Percentiles rank a stretch among this genome's conserved stretches.
These are phyloP conservation scores for Pteronotus mesoamericanus DNA, from an alignment of 2,797 vertebrate genomes.

Conservation along the genomic window DNA sequence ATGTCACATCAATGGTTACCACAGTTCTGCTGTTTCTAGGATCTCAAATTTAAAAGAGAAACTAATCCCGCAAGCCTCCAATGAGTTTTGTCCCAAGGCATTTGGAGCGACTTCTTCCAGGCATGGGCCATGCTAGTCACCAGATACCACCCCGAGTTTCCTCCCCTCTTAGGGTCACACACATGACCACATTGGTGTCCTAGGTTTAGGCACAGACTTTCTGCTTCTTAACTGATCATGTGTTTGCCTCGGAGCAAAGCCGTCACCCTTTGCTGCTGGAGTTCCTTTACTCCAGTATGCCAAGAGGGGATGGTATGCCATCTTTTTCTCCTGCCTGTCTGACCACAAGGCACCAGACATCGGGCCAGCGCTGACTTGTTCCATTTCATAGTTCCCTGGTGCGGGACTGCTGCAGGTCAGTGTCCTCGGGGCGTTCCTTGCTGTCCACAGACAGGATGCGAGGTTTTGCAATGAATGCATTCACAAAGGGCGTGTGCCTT, in stretches of 20 bases:
- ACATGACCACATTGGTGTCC: neutral
- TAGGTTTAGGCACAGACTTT: neutral
- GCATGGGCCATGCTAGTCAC: no score
- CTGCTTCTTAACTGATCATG: neutral
- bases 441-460: neutral
- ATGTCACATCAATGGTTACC: neutral
- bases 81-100: neutral
- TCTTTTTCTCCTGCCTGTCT: neutral
- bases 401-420: fast-evolving
- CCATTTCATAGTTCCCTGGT: fast-evolving
- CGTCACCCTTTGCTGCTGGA: neutral
- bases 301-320: neutral
- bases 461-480: neutral
- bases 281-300: neutral
- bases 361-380: neutral
- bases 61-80: no score
- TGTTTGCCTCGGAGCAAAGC: neutral
- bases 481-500: neutral
- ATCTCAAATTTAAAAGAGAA: neutral
- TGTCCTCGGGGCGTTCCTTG: neutral
- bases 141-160: neutral
- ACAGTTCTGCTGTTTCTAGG: neutral
- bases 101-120: neutral
- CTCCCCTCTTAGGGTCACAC: neutral
- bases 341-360: neutral